phyloP scores from a whole-genome alignment of 2,113 vertebrate genomes.

The Junco hyemalis region DNA sequence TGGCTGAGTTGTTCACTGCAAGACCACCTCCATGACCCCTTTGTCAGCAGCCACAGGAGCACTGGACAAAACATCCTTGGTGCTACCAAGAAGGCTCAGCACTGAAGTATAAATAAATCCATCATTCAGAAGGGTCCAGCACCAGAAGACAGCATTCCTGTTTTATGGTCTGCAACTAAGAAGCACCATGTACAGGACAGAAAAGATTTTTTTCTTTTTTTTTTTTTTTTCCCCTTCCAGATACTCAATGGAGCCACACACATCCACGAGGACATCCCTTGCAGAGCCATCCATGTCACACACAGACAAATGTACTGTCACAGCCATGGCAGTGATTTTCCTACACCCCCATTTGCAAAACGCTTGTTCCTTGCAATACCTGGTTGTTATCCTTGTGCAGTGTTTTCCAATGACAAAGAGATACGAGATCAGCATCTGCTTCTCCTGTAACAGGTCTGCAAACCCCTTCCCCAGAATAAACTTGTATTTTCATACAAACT shows the following conservation, averaged over 20 bases:
- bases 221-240: not conserved
- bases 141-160: not conserved
- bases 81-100: not conserved
- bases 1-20: not conserved
- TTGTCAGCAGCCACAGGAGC: not conserved
- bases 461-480: not conserved
- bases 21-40: not conserved
- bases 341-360: not conserved
- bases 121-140: not conserved
- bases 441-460: not conserved
- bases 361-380: not conserved
- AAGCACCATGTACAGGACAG: not conserved
- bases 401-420: not conserved
- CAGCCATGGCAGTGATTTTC: not conserved
- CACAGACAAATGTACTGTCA: not conserved
- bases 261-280: fast-evolving
- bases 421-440: not conserved
- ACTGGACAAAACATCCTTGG: not conserved
- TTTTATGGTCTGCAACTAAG: not conserved
- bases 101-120: not conserved
- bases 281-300: not conserved
- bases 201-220: not conserved
- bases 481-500: not conserved
- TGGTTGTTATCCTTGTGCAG: not conserved
- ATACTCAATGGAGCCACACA: not conserved